Evolutionary conservation across 2,888 invertebrate species (phyloP).

Genomic region (Anthophora plumipes): DNA sequence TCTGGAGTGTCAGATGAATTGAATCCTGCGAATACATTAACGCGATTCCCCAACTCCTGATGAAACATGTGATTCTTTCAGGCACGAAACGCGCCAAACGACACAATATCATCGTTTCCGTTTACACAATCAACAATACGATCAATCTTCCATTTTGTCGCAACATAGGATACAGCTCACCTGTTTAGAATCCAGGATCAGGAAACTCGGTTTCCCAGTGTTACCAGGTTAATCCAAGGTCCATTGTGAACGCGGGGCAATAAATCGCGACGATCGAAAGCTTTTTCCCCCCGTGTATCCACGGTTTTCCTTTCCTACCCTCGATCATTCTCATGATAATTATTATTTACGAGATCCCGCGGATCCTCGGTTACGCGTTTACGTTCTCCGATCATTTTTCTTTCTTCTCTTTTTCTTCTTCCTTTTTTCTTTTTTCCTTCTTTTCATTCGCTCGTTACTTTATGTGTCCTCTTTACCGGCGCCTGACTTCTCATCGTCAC

Average conservation of each 20-base stretch:
- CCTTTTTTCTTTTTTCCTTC: constrained; percentile 2
- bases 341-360: constrained; percentile 48
- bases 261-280: constrained; percentile 56
- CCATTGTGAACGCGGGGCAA: constrained; percentile 40
- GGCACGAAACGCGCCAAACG: too few species aligned
- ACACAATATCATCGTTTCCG: too few species aligned
- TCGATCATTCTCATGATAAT: constrained; percentile 58
- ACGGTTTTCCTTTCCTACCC: constrained; percentile 23
- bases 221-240: constrained; percentile 35
- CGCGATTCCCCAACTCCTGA: too few species aligned
- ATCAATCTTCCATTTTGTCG: not conserved
- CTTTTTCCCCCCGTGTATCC: constrained; percentile 44
- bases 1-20: too few species aligned
- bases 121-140: too few species aligned
- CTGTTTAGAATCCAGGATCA: not conserved
- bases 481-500: constrained; percentile 25
- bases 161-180: not conserved
- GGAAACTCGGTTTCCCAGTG: constrained; percentile 38
- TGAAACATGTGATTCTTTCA: too few species aligned
- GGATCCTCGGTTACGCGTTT: constrained; percentile 20
- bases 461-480: constrained; percentile 45
- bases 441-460: constrained; percentile 27
- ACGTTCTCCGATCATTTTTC: constrained; percentile 19
- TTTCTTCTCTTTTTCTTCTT: not conserved
- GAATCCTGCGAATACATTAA: too few species aligned